Conservation (phyloP, 2,113 vertebrate genomes). For the Malurus elegans region DNA sequence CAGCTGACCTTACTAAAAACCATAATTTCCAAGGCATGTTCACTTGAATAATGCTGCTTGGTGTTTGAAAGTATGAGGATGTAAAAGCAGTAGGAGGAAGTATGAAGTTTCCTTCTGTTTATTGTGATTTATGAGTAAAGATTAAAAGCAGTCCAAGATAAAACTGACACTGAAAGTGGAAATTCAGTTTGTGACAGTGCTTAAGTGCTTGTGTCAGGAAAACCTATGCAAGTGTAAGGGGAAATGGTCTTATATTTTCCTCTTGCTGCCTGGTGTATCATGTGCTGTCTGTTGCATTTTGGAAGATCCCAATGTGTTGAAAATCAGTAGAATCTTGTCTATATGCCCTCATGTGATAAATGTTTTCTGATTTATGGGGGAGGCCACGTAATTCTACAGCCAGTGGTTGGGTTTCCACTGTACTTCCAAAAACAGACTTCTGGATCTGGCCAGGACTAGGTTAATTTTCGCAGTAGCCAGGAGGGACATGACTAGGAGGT, state of each 20-base stretch:
- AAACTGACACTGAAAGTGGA: background rate
- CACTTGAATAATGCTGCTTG: background rate
- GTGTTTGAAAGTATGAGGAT: conserved; percentile 8
- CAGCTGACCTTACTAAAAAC: background rate
- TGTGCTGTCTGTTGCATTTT: background rate
- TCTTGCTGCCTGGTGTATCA: background rate
- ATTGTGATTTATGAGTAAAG: conserved; percentile 13
- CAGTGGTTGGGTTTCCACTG: background rate
- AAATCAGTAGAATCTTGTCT: background rate
- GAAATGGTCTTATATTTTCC: background rate
- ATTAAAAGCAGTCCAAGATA: conserved; percentile 13
- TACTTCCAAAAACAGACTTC: background rate
- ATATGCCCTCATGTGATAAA: background rate
- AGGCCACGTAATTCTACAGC: background rate
- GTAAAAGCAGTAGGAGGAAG: conserved; percentile 24
- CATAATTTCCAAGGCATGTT: background rate
- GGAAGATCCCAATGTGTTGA: background rate
- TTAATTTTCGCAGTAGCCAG: background rate
- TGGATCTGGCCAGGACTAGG: background rate
- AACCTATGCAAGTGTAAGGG: background rate
- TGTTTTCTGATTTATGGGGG: background rate
- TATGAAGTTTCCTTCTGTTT: conserved; percentile 24
- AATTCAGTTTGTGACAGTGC: background rate
- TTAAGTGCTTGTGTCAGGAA: background rate
- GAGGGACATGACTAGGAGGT: background rate